Conservation (phyloP, 2,797 vertebrate genomes). For the Silurus lanzhouensis region DNA sequence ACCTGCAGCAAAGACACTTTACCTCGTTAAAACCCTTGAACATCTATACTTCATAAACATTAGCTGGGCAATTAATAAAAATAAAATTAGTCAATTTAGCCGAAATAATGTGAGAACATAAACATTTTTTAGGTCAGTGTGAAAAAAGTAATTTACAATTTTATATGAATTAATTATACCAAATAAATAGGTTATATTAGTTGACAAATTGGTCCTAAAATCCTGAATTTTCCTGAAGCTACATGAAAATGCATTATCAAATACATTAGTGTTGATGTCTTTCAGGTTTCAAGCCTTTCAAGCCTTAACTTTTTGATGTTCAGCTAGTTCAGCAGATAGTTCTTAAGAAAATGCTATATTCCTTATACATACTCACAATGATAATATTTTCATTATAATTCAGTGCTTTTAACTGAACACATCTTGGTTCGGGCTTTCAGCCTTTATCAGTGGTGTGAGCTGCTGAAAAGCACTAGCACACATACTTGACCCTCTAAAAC, state of each 20-base stretch:
- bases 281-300: no score
- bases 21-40: neutral
- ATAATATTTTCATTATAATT: neutral
- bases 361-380: neutral
- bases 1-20: neutral
- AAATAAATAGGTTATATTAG: neutral
- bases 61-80: neutral
- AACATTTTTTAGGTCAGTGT: no score
- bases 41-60: neutral
- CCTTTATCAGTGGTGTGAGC: slow-evolving; percentile 47
- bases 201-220: neutral
- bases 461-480: slow-evolving; percentile 52
- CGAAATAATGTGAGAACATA: neutral
- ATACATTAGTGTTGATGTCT: neutral
- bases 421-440: neutral
- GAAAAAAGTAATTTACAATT: no score
- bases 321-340: neutral
- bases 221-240: neutral
- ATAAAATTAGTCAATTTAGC: neutral
- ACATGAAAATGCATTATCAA: neutral
- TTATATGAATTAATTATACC: neutral
- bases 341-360: neutral
- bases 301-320: neutral
- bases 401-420: neutral
- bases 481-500: slow-evolving; percentile 67